Evolutionary conservation across 2,797 vertebrate species (phyloP).

Genomic region (Graptemys geographica): DNA sequence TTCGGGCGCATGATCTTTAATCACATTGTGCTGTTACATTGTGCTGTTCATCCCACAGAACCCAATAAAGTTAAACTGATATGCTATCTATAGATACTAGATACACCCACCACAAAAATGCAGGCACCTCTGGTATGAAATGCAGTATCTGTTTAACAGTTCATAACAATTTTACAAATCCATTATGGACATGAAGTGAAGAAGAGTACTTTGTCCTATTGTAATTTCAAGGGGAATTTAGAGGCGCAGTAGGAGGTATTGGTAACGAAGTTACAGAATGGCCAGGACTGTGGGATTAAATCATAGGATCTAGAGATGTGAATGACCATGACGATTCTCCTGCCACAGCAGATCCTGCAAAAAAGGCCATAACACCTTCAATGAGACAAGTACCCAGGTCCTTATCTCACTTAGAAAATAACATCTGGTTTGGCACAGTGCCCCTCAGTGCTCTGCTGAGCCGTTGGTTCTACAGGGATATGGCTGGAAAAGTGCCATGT

Average conservation of each 20-base stretch:
- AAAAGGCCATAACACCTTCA: not conserved
- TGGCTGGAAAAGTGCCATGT: not conserved
- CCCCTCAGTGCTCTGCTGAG: not conserved
- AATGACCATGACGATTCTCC: rapidly evolving
- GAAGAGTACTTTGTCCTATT: not conserved
- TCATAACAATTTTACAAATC: constrained; percentile 34
- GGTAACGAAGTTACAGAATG: rapidly evolving
- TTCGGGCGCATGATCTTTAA: not conserved
- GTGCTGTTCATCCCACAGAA: not conserved
- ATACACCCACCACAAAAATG: constrained; percentile 15
- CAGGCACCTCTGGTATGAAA: constrained; percentile 18
- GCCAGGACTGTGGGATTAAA: rapidly evolving
- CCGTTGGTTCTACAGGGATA: not conserved
- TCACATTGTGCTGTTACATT: not conserved
- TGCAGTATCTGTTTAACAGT: constrained; percentile 41
- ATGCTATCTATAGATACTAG: not conserved
- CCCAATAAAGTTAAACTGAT: not conserved
- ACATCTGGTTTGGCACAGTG: rapidly evolving
- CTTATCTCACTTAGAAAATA: not conserved
- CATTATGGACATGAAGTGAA: not conserved
- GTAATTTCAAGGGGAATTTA: not conserved
- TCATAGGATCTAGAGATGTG: rapidly evolving
- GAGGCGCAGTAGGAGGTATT: not conserved
- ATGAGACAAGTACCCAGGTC: rapidly evolving
- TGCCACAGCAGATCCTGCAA: not conserved